A percentile compares a stretch with the other conserved stretches of the same genome.
Conservation (phyloP, 2,888 invertebrate species). For the Pasiphila rectangulata region DNA sequence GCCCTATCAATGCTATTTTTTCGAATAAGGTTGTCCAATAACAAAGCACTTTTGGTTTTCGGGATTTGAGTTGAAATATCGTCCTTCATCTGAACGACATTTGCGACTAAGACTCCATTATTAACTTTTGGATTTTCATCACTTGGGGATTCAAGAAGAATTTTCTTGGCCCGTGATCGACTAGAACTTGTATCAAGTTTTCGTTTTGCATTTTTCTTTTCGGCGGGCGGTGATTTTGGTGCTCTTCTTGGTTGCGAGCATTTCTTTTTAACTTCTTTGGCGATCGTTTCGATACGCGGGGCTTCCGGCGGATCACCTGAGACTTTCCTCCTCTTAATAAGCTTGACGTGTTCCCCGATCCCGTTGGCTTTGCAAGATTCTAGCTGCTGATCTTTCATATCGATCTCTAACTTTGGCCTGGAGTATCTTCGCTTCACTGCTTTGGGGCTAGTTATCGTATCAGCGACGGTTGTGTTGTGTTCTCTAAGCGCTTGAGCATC, state of each 20-base stretch:
- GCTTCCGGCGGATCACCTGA: constrained; percentile 63
- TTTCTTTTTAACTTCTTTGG: constrained; percentile 63
- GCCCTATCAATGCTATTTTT: constrained; percentile 81
- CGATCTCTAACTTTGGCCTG: constrained; percentile 71
- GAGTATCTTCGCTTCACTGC: constrained; percentile 70
- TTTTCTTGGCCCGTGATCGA: constrained; percentile 56
- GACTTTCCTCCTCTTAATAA: constrained; percentile 78
- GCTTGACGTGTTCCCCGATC: constrained; percentile 77
- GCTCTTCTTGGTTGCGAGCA: constrained; percentile 48
- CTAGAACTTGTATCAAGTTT: constrained; percentile 55
- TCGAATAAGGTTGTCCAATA: constrained; percentile 79
- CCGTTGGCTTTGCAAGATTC: constrained; percentile 72
- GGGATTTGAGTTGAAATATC: constrained; percentile 49
- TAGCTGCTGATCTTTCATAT: constrained; percentile 72
- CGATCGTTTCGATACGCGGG: constrained; percentile 50
- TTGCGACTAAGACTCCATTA: constrained; percentile 18
- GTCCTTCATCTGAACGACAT: constrained; percentile 47
- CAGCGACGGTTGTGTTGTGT: constrained; percentile 54
- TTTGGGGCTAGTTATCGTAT: constrained; percentile 51
- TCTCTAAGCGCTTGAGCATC: constrained; percentile 72
- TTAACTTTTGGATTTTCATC: constrained; percentile 51
- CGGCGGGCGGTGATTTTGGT: constrained; percentile 53
- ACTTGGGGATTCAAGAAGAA: constrained; percentile 48
- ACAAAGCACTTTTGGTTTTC: constrained; percentile 71
- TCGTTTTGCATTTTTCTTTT: constrained; percentile 70